These are phyloP conservation scores for Ceyx melanurus DNA, from an alignment of 2,113 vertebrate genomes.

Conservation along the genomic window DNA sequence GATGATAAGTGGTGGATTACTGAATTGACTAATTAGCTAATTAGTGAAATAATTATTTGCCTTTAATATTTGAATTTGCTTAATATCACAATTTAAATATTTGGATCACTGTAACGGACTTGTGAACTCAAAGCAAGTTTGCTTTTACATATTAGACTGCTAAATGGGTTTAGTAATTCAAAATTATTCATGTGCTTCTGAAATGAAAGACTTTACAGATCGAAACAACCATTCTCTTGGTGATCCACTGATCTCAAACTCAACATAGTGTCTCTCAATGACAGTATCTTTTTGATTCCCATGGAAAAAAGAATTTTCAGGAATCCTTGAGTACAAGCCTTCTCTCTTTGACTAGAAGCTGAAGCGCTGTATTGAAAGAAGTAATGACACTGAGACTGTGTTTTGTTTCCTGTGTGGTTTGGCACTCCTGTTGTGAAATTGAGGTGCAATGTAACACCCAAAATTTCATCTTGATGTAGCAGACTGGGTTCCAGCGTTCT, in stretches of 20 bases:
- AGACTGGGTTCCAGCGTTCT: not conserved
- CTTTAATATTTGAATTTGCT: not conserved
- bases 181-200: not conserved
- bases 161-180: not conserved
- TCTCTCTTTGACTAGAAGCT: not conserved
- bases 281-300: not conserved
- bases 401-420: conserved; percentile 21
- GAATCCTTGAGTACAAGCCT: not conserved
- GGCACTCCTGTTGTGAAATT: not conserved
- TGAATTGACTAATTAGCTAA: not conserved
- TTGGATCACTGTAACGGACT: not conserved
- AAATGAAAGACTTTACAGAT: not conserved
- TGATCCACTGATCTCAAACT: not conserved
- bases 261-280: not conserved
- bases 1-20: not conserved
- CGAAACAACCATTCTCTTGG: not conserved
- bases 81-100: not conserved
- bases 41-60: not conserved
- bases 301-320: not conserved
- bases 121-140: fast-evolving
- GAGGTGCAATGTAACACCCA: not conserved
- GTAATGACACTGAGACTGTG: not conserved
- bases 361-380: not conserved
- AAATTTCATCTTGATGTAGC: not conserved
- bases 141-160: not conserved